Base-by-base conservation (phyloP, 2,888 invertebrate genomes). In the Nymphalis polychloros region DNA sequence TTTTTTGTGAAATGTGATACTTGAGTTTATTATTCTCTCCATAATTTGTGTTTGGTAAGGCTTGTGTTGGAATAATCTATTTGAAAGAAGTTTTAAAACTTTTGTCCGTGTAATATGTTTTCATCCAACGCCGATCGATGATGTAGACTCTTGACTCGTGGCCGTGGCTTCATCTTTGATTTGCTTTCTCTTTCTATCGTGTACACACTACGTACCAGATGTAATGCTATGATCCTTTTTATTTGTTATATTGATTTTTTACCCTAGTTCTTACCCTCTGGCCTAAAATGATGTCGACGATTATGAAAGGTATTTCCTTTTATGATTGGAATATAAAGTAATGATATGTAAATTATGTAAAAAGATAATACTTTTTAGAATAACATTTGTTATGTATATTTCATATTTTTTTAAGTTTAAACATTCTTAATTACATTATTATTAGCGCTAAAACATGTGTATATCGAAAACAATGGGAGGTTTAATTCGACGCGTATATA, bases 161-260 rank as follows among this genome's bases (percentile, higher is more conserved):
- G 78, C 76, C 72, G 75, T 86, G 79, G 80, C 86, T 83, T 87
- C 86, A 81, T 82, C 84, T 84, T 86, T 84, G 84, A 74, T 79
- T 73, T 82, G 79, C 85, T 81, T 64, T 91, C 92, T 80, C 85
- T 83, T 84, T 92, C 84, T 74, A 76, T 82, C 88, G 78, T 79
- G 79, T 79, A 82, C 78, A 84, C 84, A 84, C 84, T 80, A 82
- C 78, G 83, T 84, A 84, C 83, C 73, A 81, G 82, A 87, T 84
- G 79, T 82, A 80, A 78, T 75, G 77, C 75, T 77, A 77, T 89
- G 87, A 88, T 87, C 81, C 83, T 85, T 86, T 85, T 87, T 88
- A 85, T 89, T 86, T 87, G 84, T 78, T 72, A 75, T 92, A 92
- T 92, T 92, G 92, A 92, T 92, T 92, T 90, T 89, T 89, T 85